Conservation (phyloP, 2,113 vertebrate genomes). For the Psophia crepitans region DNA sequence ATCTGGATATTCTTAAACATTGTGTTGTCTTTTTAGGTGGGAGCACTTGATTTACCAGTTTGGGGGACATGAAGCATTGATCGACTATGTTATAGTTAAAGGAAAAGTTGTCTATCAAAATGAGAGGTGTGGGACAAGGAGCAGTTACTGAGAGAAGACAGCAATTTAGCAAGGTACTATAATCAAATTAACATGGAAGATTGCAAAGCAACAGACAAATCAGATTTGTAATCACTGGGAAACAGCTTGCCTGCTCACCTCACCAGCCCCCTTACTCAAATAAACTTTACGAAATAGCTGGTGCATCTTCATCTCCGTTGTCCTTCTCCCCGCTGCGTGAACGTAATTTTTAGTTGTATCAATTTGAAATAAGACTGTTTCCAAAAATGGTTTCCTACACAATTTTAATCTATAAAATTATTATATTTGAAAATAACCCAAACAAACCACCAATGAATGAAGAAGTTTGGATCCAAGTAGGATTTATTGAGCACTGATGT, state of each 20-base stretch:
- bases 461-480: background rate
- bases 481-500: background rate
- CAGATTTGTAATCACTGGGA: background rate
- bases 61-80: constrained; percentile 88
- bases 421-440: background rate
- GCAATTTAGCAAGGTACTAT: background rate
- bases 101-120: constrained; percentile 86
- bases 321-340: background rate
- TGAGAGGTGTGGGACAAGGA: constrained; percentile 64
- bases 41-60: constrained; percentile 98
- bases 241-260: background rate
- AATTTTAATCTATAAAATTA: background rate
- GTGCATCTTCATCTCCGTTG: background rate
- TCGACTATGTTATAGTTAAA: constrained; percentile 88
- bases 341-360: background rate
- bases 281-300: background rate
- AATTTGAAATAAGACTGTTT: background rate
- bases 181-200: background rate
- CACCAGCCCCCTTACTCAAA: background rate
- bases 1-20: background rate
- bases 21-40: constrained; percentile 81
- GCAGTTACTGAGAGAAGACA: constrained; percentile 17
- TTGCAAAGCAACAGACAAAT: background rate
- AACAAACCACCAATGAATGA: background rate
- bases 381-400: background rate